Evolutionary conservation across 2,888 invertebrate genomes (phyloP).

Genomic region (Crioceris asparagi): DNA sequence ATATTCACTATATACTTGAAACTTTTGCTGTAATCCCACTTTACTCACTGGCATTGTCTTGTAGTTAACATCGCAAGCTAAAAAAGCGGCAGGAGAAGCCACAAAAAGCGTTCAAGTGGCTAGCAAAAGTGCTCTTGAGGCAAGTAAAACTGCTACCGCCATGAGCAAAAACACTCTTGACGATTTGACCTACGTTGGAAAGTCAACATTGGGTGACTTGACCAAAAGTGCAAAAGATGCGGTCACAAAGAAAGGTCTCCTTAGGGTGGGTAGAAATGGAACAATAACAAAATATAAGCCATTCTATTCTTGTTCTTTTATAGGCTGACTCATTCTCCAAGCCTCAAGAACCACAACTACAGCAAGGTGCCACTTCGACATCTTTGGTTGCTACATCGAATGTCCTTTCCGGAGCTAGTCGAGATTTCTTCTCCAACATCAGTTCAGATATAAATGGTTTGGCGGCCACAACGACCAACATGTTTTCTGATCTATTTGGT

Average conservation of each 20-base stretch:
- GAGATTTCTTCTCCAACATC: conserved; percentile 83
- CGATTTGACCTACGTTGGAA: conserved; percentile 81
- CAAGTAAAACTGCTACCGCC: conserved; percentile 78
- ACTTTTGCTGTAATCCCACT: too few species aligned
- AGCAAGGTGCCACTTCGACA: conserved; percentile 45
- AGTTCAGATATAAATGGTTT: conserved; percentile 87
- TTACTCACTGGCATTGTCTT: too few species aligned
- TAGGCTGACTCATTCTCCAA: conserved; percentile 34
- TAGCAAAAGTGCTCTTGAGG: conserved; percentile 73
- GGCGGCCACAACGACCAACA: conserved; percentile 85
- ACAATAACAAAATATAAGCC: too few species aligned
- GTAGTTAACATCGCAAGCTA: conserved; percentile 76
- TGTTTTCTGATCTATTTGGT: conserved; percentile 92
- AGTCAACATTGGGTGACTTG: conserved; percentile 77
- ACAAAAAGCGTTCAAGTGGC: conserved; percentile 75
- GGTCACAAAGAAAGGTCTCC: conserved; percentile 72
- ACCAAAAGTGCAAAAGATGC: conserved; percentile 87
- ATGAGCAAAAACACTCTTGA: conserved; percentile 82
- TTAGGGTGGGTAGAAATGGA: conserved; percentile 49
- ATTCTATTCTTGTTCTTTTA: conserved; percentile 10
- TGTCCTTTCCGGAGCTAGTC: conserved; percentile 55
- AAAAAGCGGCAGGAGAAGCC: conserved; percentile 76
- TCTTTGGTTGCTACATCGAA: conserved; percentile 51
- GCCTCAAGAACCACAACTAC: conserved; percentile 35
- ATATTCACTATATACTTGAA: too few species aligned